Evolutionary conservation across 2,797 vertebrate species (phyloP), one percentile per base, ranked within the genome.

Genomic region (Coregonus ussuriensis): DNA sequence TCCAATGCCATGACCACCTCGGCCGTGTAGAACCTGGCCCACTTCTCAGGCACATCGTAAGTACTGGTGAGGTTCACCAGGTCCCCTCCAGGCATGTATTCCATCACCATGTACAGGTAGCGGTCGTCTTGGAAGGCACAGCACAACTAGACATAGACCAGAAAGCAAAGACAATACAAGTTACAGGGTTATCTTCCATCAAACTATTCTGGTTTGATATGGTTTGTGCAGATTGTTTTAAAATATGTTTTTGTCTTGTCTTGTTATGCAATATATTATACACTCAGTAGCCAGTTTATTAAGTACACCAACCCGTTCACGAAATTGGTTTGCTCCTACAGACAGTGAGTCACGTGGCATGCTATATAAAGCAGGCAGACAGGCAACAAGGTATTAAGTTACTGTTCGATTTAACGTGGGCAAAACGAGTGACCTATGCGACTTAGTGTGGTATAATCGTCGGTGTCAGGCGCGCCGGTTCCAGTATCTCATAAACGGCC

Each of bases 61-160:
- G 98, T 99, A 93, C 97, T 99, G 94, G 98, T 99, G 84, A 99
- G 97, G 91, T 99, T 99, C 75, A 99, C 98, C 77, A 99, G 95
- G 91, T 99, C 98, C n/a, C 98, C 98, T 13, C 98, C 98, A 9
- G 98, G 98, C 98, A 99, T 99, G 91, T 99, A 99, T 84, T 99
- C 98, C 98, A 99, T 99, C 85, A 99, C 98, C 98, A 99, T 99
- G 92, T 96, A 99, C 76, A 99, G 95, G 89, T 96, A 97, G 80
- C 96, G 95, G 83, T 98, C 97, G 86, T 99, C 98, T 95, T 99
- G 98, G 94, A 99, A 99, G 92, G 98, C 98, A 94, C 96, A 97
- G 93, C 95, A 98, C 87, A 99, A 94, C 98, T 99, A 85, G 4
- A 88, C 52, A 11, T 3, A 25, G n/a, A 31, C 18, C 25, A 4